These are phyloP conservation scores for Acanthosepion esculentum DNA, from an alignment of 2,888 invertebrate species.

Conservation along the genomic window DNA sequence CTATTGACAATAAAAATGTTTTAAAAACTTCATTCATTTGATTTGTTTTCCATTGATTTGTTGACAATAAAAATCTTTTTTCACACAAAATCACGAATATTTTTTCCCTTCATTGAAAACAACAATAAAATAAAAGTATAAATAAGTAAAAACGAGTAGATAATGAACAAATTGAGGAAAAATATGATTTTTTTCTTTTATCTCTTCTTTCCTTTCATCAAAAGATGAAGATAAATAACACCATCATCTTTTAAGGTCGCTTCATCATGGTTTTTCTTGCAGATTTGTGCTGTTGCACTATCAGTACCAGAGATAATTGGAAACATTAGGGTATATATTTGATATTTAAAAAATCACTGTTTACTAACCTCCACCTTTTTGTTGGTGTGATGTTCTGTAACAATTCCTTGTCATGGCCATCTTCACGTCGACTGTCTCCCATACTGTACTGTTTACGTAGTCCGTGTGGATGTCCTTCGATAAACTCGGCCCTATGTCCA, in stretches of 20 bases:
- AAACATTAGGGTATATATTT: too few relatives aligned
- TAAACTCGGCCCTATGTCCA: slow-evolving; percentile 33
- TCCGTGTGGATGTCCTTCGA: background rate
- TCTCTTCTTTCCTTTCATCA: too few relatives aligned
- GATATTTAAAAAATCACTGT: background rate
- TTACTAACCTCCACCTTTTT: slow-evolving; percentile 44
- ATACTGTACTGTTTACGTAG: slow-evolving; percentile 44
- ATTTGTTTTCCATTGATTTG: background rate
- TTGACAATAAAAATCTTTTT: background rate
- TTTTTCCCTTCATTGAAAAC: too few relatives aligned
- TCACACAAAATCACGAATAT: background rate
- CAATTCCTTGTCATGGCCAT: background rate
- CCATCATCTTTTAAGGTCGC: too few relatives aligned
- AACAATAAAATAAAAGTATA: too few relatives aligned
- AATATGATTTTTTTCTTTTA: too few relatives aligned
- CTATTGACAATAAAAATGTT: background rate
- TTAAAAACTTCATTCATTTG: slow-evolving; percentile 2
- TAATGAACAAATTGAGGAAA: too few relatives aligned
- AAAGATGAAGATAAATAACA: too few relatives aligned
- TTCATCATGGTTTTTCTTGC: too few relatives aligned
- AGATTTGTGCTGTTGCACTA: too few relatives aligned
- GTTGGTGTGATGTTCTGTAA: slow-evolving; percentile 43
- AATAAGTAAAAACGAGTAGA: too few relatives aligned
- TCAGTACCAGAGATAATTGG: too few relatives aligned
- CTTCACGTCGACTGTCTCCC: slow-evolving; percentile 24